Conservation (phyloP, 2,113 vertebrate species). For the Mastomys coucha region DNA sequence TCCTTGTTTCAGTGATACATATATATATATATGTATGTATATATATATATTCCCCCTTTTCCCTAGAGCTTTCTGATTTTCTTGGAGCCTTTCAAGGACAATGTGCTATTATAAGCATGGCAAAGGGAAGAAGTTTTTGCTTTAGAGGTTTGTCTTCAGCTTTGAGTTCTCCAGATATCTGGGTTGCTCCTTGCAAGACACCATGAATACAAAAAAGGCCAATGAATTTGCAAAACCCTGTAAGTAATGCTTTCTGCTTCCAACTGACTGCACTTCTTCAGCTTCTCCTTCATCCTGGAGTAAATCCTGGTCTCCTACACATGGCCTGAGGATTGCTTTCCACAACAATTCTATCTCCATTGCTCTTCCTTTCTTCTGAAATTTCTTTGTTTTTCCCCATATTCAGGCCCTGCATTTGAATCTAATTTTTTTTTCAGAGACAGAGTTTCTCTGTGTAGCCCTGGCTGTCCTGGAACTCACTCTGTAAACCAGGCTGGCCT, state of each 20-base stretch:
- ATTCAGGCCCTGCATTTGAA: not conserved
- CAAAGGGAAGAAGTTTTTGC: not conserved
- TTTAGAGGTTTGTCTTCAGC: constrained; percentile 1
- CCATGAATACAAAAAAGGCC: not conserved
- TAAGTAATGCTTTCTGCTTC: not conserved
- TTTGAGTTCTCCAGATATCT: constrained; percentile 39
- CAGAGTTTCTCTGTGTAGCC: too few relatives aligned
- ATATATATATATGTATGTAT: not conserved
- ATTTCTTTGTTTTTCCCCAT: not conserved
- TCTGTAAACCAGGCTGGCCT: too few relatives aligned
- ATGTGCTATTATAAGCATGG: not conserved
- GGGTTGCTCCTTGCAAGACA: not conserved
- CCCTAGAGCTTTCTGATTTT: constrained; percentile 42
- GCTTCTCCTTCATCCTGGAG: not conserved
- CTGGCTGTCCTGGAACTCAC: too few relatives aligned
- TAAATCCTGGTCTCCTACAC: not conserved
- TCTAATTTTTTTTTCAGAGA: not conserved
- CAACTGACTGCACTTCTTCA: not conserved
- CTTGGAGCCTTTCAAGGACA: constrained; percentile 72
- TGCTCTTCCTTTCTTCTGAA: not conserved
- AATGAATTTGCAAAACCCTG: not conserved
- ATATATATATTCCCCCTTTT: too few relatives aligned
- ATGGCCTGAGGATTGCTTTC: not conserved
- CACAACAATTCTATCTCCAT: not conserved
- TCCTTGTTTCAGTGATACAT: constrained; percentile 54